These are phyloP conservation scores for Neodiprion fabricii DNA, from an alignment of 1,140 invertebrate genomes.

Conservation along the genomic window DNA sequence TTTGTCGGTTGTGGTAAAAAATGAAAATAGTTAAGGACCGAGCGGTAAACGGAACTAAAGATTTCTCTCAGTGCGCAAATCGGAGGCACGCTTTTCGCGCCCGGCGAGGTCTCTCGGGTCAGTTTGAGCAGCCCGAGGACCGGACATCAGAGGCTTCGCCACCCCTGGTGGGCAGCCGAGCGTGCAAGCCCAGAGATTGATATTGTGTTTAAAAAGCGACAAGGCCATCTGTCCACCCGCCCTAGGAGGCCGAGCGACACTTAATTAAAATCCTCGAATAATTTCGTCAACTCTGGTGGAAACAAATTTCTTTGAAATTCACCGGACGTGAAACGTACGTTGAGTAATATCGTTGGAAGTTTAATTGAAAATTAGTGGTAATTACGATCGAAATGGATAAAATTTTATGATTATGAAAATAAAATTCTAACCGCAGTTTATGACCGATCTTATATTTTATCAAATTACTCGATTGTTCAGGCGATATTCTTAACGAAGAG, in stretches of 20 bases:
- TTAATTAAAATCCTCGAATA: slow-evolving; percentile 12
- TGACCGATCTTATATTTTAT: no score
- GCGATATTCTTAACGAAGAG: no score
- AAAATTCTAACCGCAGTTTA: no score
- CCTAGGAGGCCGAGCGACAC: neutral
- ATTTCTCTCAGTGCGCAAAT: neutral
- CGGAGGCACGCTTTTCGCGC: neutral
- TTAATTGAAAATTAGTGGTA: no score
- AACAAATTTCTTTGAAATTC: neutral
- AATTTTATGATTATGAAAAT: no score
- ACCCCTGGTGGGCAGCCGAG: neutral
- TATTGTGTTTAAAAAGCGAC: slow-evolving; percentile 17
- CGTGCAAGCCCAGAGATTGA: slow-evolving; percentile 8
- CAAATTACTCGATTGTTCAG: no score
- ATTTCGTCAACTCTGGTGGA: neutral
- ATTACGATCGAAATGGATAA: no score
- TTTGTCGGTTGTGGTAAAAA: no score
- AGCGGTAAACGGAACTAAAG: no score
- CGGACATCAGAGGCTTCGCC: slow-evolving; percentile 10
- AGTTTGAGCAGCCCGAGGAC: neutral
- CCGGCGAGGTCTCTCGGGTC: neutral
- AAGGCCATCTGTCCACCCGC: neutral
- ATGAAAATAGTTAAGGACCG: no score
- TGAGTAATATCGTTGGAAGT: neutral
- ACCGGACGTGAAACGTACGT: neutral